Evolutionary conservation across 2,113 vertebrate species (phyloP), one percentile per base, ranked within the genome.

Genomic region (Pteronura brasiliensis): DNA sequence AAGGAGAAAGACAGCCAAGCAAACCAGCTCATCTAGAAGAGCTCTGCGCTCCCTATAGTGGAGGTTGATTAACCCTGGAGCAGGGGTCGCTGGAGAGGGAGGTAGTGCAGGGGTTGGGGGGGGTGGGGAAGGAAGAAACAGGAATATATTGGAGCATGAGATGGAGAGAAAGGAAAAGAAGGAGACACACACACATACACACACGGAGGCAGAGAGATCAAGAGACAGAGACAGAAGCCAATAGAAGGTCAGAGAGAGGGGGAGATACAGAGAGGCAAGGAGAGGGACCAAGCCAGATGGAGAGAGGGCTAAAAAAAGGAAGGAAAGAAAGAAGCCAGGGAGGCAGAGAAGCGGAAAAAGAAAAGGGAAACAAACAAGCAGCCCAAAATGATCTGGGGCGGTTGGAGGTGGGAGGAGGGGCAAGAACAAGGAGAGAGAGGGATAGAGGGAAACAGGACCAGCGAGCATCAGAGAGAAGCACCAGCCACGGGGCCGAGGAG

Each of bases 21-120:
- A 63, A 27, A 1, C 25, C 85, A 29, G 29, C 13, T 34, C 29
- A 4, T 34, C 55, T 39, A 27, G 59, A 52, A 63, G n/a, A 71
- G 36, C 9, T 27, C 4, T 8, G 63, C 34, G 17, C 15, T 34
- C 0, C 34, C 34, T 3, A 1, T 27, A 55, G 18, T 1, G 10
- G 39, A 72, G 71, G 47, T 36, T 25, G 14, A 47, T 42, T 17
- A 55, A 49, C 20, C 71, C 71, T 13, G 17, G 29, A 44, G 59
- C 15, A 27, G 21, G 39, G 13, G n/a, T 57, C 13, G 27, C n/a
- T 59, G 27, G 65, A 74, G 67, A 79, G 55, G 20, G 36, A 49
- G 47, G 47, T 13, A 14, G 23, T 7, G 6, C 55, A 25, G 88
- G 42, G 18, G 14, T 55, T 55, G 3, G n/a, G 39, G 17, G 17